Evolutionary conservation across 2,113 vertebrate genomes (phyloP).

Genomic region (Eonycteris spelaea): DNA sequence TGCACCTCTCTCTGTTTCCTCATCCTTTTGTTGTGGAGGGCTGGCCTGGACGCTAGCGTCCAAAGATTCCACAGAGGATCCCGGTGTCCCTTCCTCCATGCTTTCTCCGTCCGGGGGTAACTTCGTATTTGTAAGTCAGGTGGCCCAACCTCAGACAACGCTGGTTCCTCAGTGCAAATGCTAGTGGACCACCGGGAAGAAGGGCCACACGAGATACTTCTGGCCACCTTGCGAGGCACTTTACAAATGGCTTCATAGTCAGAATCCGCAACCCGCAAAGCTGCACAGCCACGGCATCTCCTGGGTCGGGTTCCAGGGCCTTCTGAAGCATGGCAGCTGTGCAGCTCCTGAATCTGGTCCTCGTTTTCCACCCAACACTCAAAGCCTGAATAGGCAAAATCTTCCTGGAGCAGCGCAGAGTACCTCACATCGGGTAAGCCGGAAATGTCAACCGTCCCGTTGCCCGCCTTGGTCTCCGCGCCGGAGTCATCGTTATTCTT

Average conservation of each 20-base stretch:
- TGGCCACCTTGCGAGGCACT: conserved; percentile 89
- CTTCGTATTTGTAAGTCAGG: conserved; percentile 74
- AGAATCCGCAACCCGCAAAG: conserved; percentile 89
- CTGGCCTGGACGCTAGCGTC: conserved; percentile 82
- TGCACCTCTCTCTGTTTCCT: conserved; percentile 74
- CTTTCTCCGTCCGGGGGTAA: conserved; percentile 84
- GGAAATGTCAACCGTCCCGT: conserved; percentile 83
- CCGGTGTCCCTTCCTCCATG: conserved; percentile 83
- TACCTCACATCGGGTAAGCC: conserved; percentile 85
- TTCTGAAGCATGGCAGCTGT: conserved; percentile 83
- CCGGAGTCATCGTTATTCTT: conserved; percentile 85
- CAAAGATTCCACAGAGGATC: conserved; percentile 90
- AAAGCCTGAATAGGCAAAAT: conserved; percentile 90
- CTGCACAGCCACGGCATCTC: conserved; percentile 89
- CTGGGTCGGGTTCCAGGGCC: conserved; percentile 78
- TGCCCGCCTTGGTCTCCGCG: conserved; percentile 63
- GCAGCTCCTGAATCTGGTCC: conserved; percentile 81
- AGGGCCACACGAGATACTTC: conserved; percentile 87
- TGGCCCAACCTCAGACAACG: conserved; percentile 79
- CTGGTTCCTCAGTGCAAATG: conserved; percentile 78
- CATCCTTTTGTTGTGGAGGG: conserved; percentile 68
- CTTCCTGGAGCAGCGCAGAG: conserved; percentile 90
- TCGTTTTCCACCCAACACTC: conserved; percentile 94
- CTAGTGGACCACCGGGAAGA: conserved; percentile 85
- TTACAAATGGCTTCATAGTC: conserved; percentile 96